phyloP scores from a whole-genome alignment of 2,888 invertebrate genomes.

The Volucella zonaria region DNA sequence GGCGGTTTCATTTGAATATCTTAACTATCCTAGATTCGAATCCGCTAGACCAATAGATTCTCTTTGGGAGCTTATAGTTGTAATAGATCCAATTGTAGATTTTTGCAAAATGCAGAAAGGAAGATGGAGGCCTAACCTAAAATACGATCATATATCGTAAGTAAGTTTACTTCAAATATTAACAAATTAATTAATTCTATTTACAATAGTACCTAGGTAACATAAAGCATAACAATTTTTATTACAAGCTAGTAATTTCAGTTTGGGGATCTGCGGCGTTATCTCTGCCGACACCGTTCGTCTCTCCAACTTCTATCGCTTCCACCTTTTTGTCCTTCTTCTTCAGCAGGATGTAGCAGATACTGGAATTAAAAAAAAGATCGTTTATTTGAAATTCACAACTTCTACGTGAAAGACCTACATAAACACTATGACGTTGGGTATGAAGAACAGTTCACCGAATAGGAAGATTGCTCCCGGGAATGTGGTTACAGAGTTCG shows the following conservation, averaged over 20 bases:
- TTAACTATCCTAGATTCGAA: no score
- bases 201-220: slow-evolving; percentile 9
- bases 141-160: neutral
- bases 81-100: no score
- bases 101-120: no score
- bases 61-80: no score
- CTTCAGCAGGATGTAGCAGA: neutral
- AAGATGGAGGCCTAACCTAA: no score
- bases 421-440: slow-evolving; percentile 81
- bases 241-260: slow-evolving; percentile 62
- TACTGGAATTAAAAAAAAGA: slow-evolving; percentile 1
- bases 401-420: slow-evolving; percentile 72
- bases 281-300: slow-evolving; percentile 30
- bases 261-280: slow-evolving; percentile 38
- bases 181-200: slow-evolving; percentile 12
- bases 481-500: slow-evolving; percentile 79
- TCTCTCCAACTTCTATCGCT: slow-evolving; percentile 27
- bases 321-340: slow-evolving; percentile 25
- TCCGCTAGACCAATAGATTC: no score
- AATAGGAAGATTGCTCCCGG: slow-evolving; percentile 82
- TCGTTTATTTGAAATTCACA: neutral
- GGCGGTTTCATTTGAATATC: no score
- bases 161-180: slow-evolving; percentile 4
- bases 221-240: neutral
- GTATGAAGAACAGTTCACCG: slow-evolving; percentile 81